Percentiles rank a stretch among this genome's conserved stretches.
These are phyloP conservation scores for Promerops cafer DNA, from an alignment of 2,113 vertebrate species.

Conservation along the genomic window DNA sequence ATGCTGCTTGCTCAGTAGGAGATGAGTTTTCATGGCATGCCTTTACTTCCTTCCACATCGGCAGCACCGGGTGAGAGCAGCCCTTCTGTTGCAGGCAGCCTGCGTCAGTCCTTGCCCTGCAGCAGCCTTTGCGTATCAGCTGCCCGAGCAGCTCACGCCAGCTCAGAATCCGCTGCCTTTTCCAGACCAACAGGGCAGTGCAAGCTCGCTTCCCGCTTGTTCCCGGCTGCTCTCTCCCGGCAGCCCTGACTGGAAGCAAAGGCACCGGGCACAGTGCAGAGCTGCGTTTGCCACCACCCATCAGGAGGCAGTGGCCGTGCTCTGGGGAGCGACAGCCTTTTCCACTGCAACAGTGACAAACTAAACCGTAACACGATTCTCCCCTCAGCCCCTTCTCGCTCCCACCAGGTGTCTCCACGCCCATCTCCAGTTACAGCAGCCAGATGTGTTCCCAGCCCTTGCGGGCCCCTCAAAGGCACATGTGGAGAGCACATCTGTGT, in stretches of 20 bases:
- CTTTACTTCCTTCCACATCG: background rate
- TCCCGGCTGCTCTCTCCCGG: background rate
- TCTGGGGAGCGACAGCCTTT: background rate
- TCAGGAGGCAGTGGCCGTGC: no score
- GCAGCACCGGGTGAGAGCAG: background rate
- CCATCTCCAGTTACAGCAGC: background rate
- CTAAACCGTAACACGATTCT: rapidly evolving
- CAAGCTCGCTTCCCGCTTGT: background rate
- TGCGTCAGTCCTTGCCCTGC: background rate
- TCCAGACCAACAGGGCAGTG: background rate
- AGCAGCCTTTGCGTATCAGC: no score
- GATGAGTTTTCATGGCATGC: background rate
- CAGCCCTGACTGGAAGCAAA: background rate
- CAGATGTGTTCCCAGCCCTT: background rate
- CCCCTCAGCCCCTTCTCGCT: background rate
- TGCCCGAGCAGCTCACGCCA: background rate
- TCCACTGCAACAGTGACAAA: background rate
- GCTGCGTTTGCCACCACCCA: background rate
- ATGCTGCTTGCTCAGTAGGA: background rate
- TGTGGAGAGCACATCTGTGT: rapidly evolving
- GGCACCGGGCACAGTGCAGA: background rate
- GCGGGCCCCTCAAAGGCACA: background rate
- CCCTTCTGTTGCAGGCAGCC: background rate
- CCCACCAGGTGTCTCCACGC: background rate
- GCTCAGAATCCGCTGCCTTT: background rate